Percentiles rank a stretch among this genome's conserved stretches.
Conservation (phyloP, 1,140 invertebrate genomes). For the Atta cephalotes region DNA sequence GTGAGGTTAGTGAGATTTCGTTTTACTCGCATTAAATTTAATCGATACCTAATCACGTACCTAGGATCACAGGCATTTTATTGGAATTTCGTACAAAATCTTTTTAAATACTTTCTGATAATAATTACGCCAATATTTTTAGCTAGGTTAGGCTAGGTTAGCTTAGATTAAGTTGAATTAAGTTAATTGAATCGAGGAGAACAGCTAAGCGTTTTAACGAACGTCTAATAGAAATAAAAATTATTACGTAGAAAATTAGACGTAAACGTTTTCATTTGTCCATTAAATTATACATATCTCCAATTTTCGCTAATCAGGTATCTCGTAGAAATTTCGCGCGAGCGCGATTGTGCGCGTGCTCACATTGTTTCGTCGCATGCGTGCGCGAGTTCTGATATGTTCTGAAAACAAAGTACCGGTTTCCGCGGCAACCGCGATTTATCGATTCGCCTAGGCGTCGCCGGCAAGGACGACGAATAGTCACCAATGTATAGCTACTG, state of each 20-base stretch:
- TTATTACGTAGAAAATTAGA: not conserved
- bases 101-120: not conserved
- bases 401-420: slow-evolving; percentile 11
- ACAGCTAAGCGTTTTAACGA: not conserved
- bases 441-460: slow-evolving; percentile 48
- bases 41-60: not conserved
- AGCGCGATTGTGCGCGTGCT: slow-evolving; percentile 9
- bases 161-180: not conserved
- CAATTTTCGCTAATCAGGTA: not conserved
- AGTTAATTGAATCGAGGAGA: not conserved
- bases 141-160: no score
- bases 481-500: not conserved
- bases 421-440: slow-evolving; percentile 53
- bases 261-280: not conserved
- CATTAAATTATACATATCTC: not conserved
- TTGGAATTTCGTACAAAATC: not conserved
- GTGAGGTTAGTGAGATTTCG: slow-evolving; percentile 30
- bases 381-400: not conserved
- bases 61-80: no score
- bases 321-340: not conserved
- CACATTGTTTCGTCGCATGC: slow-evolving; percentile 18
- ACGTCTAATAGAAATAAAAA: not conserved
- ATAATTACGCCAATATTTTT: not conserved
- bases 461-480: not conserved
- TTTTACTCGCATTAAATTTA: not conserved